These are phyloP conservation scores for Hylaea fasciaria DNA, from an alignment of 2,888 invertebrate species.

Conservation along the genomic window DNA sequence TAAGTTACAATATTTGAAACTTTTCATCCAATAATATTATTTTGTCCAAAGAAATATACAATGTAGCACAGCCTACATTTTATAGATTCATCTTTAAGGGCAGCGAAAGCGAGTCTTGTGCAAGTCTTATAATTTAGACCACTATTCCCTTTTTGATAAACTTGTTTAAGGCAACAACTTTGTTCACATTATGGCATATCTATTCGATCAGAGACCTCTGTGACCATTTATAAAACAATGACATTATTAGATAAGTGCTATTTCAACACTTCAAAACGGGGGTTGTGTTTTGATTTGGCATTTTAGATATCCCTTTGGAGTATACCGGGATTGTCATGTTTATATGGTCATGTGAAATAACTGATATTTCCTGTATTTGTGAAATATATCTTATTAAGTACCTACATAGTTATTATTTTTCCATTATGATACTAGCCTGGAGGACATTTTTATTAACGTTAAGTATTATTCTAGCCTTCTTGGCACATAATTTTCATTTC, in stretches of 20 bases:
- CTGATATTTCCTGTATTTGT: neutral
- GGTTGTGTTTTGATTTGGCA: constrained; percentile 20
- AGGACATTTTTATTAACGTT: too few relatives aligned
- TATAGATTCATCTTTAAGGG: constrained; percentile 17
- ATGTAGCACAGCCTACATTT: too few relatives aligned
- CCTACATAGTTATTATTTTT: too few relatives aligned
- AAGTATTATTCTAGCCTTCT: too few relatives aligned
- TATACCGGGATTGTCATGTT: constrained; percentile 24
- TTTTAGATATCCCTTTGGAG: constrained; percentile 24
- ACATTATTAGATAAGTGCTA: constrained; percentile 49
- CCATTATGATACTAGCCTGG: too few relatives aligned
- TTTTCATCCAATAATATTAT: too few relatives aligned
- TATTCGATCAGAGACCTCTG: constrained; percentile 49
- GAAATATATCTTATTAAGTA: neutral
- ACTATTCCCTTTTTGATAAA: constrained; percentile 30
- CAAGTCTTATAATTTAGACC: constrained; percentile 31
- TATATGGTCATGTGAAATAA: neutral
- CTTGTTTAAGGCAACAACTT: constrained; percentile 25
- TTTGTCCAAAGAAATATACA: too few relatives aligned
- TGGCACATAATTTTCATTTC: too few relatives aligned
- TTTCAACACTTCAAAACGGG: constrained; percentile 30
- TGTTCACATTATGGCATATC: constrained; percentile 47
- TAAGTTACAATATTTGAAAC: too few relatives aligned
- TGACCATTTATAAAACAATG: constrained; percentile 51
- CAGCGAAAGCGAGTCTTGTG: constrained; percentile 24